These are phyloP conservation scores for Holotrichia oblita DNA, from an alignment of 1,140 invertebrate species.

Conservation along the genomic window DNA sequence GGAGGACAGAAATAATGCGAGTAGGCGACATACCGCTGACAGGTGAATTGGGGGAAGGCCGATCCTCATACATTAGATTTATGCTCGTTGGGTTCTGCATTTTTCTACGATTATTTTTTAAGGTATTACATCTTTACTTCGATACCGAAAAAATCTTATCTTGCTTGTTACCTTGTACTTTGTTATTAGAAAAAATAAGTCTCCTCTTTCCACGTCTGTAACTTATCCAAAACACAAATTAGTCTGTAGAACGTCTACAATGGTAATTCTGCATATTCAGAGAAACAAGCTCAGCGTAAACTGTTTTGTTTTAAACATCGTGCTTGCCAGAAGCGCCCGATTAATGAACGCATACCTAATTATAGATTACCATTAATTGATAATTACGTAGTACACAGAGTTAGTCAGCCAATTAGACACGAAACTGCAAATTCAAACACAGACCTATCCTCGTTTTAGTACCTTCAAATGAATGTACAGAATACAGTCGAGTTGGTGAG, in stretches of 20 bases:
- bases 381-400: background rate
- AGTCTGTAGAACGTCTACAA: no score
- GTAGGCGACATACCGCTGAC: background rate
- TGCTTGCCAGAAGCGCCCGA: background rate
- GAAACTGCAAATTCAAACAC: conserved; percentile 7
- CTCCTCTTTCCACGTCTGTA: no score
- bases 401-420: conserved; percentile 9
- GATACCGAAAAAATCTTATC: no score
- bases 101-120: no score
- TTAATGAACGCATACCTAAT: background rate
- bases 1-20: background rate
- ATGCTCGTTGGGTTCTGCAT: background rate
- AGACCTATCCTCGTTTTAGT: background rate
- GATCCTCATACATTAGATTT: background rate
- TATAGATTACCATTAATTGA: conserved; percentile 13
- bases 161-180: no score
- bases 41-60: background rate
- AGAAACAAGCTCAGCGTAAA: background rate
- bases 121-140: no score
- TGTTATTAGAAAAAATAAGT: no score
- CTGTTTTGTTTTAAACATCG: background rate
- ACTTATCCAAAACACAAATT: no score
- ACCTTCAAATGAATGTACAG: background rate
- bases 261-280: no score
- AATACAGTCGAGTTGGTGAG: no score